Conservation (phyloP, 2,888 invertebrate species). For the Harmothoe impar region DNA sequence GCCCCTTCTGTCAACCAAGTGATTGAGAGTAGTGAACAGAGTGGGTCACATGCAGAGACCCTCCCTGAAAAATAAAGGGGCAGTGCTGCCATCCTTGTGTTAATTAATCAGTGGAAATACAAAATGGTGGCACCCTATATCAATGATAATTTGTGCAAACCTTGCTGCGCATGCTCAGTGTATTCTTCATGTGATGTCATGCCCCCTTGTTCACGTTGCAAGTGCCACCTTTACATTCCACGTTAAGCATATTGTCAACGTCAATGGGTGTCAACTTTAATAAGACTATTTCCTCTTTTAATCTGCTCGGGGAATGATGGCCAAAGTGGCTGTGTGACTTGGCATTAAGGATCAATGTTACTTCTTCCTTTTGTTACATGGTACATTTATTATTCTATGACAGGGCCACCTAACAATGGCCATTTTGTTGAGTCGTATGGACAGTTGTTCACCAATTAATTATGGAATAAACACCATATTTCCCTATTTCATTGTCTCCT, state of each 20-base stretch:
- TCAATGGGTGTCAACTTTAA: conserved; percentile 17
- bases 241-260: conserved; percentile 8
- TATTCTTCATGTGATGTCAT: background rate
- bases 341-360: background rate
- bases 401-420: background rate
- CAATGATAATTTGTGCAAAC: background rate
- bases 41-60: background rate
- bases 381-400: background rate
- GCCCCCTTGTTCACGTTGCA: background rate
- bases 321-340: background rate
- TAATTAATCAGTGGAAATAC: too few relatives aligned
- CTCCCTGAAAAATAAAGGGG: background rate
- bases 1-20: too few relatives aligned
- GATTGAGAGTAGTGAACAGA: background rate
- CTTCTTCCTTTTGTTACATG: conserved; percentile 45
- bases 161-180: background rate
- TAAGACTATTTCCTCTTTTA: background rate
- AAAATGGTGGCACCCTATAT: background rate
- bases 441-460: conserved; percentile 52
- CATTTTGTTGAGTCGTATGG: conserved; percentile 43
- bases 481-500: background rate
- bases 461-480: conserved; percentile 60
- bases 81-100: too few relatives aligned
- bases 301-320: conserved; percentile 7
- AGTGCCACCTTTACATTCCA: background rate